Evolutionary conservation across 2,113 vertebrate species (phyloP).

Genomic region (Zeus faber): DNA sequence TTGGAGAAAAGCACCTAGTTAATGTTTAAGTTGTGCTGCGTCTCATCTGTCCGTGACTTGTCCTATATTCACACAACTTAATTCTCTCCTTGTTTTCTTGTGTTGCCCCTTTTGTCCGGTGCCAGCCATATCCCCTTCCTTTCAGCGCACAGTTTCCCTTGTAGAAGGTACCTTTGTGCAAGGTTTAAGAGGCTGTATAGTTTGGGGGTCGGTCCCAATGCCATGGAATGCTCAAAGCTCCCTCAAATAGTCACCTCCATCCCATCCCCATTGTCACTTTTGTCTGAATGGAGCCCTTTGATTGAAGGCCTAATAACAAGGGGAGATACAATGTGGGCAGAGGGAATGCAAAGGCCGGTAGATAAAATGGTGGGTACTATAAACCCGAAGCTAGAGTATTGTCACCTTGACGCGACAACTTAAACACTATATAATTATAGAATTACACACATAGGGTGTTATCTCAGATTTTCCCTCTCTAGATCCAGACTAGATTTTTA

Average conservation of each 20-base stretch:
- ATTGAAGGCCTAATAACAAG: conserved; percentile 54
- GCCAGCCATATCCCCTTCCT: conserved; percentile 35
- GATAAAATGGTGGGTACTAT: conserved; percentile 24
- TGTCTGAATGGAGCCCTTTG: conserved; percentile 71
- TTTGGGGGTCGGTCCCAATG: conserved; percentile 49
- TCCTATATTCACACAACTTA: too few relatives aligned
- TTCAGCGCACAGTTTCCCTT: conserved; percentile 53
- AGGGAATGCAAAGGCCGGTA: conserved; percentile 9
- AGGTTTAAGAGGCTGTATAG: conserved; percentile 40
- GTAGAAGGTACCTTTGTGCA: conserved; percentile 65
- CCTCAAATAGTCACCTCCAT: conserved; percentile 70
- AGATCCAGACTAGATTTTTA: too few relatives aligned
- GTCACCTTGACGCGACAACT: too few relatives aligned
- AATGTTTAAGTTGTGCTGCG: too few relatives aligned
- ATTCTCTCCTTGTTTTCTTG: too few relatives aligned
- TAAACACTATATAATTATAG: too few relatives aligned
- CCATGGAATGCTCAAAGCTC: conserved; percentile 49
- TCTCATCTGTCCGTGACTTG: too few relatives aligned
- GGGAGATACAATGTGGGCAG: conserved; percentile 29
- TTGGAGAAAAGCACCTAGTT: too few relatives aligned
- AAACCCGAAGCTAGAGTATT: too few relatives aligned
- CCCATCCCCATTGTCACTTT: conserved; percentile 64
- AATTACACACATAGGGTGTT: too few relatives aligned
- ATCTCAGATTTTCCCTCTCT: too few relatives aligned
- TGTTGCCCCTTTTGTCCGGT: conserved; percentile 43